phyloP scores from a whole-genome alignment of 2,113 vertebrate species.

The Muntiacus reevesi region DNA sequence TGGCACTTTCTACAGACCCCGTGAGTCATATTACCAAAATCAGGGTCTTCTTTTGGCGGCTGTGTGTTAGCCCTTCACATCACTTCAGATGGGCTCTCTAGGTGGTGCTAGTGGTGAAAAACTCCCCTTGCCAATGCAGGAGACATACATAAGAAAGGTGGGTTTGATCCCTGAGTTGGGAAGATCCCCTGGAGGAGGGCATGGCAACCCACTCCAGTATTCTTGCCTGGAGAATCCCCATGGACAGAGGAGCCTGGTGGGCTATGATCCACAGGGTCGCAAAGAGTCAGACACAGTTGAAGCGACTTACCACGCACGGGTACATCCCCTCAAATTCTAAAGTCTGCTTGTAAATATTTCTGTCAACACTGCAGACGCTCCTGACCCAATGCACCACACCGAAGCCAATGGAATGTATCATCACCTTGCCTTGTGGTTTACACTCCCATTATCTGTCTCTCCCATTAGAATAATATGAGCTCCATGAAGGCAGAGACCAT shows the following conservation, averaged over 20 bases:
- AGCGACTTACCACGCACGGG: neutral
- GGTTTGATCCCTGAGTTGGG: neutral
- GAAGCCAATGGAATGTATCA: fast-evolving
- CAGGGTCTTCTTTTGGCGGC: neutral
- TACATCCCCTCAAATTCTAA: neutral
- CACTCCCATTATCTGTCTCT: neutral
- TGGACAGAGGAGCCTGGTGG: neutral
- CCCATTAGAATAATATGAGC: neutral
- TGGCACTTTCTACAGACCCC: neutral
- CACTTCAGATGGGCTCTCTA: neutral
- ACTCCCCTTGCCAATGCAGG: neutral
- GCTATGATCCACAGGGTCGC: neutral
- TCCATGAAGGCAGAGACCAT: neutral
- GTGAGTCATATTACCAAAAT: neutral
- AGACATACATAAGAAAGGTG: neutral
- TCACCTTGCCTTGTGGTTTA: neutral
- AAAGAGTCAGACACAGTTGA: neutral
- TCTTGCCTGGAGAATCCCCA: neutral
- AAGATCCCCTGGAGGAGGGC: neutral
- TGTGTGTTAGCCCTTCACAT: neutral
- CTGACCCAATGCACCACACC: neutral
- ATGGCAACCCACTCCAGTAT: neutral
- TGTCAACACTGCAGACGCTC: neutral
- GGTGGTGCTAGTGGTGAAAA: neutral
- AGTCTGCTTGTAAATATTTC: neutral